Conservation (phyloP, 2,797 vertebrate genomes). For the Sebastes ruberrimus region DNA sequence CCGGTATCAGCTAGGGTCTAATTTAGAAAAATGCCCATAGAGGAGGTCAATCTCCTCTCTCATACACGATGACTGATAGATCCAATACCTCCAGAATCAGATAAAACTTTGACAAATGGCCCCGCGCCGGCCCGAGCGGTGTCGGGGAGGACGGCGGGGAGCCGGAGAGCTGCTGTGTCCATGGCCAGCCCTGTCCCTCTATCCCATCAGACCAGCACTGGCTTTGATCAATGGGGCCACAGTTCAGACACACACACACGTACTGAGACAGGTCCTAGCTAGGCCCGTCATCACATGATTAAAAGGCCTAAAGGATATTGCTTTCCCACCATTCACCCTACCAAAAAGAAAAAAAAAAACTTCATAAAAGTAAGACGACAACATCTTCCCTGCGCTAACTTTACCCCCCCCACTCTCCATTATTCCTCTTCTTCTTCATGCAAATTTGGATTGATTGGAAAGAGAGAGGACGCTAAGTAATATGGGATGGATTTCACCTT, state of each 20-base stretch:
- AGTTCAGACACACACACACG: conserved; percentile 64
- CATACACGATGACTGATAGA: conserved; percentile 93
- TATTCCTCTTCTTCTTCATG: background rate
- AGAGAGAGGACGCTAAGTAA: conserved; percentile 9
- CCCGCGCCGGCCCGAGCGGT: conserved; percentile 74
- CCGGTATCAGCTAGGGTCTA: conserved; percentile 78
- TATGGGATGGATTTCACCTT: conserved; percentile 41
- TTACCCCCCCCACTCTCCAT: background rate
- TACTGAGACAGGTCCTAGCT: conserved; percentile 65
- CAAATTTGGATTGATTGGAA: conserved; percentile 50
- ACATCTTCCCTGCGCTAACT: conserved; percentile 38
- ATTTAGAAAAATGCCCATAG: conserved; percentile 85
- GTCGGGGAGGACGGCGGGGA: conserved; percentile 69
- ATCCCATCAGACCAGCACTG: conserved; percentile 84
- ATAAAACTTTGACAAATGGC: conserved; percentile 98
- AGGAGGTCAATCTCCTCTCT: conserved; percentile 88
- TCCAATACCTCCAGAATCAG: conserved; percentile 95
- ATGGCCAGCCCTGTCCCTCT: conserved; percentile 82
- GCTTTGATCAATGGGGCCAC: conserved; percentile 90
- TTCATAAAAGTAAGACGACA: conserved; percentile 82
- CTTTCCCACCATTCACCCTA: conserved; percentile 77
- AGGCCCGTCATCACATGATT: conserved; percentile 82
- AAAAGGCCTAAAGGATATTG: conserved; percentile 88
- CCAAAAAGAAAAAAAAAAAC: conserved; percentile 66
- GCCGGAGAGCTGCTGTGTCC: conserved; percentile 66